These are phyloP conservation scores for Coccyzus lansbergi DNA, from an alignment of 2,797 vertebrate genomes.

Conservation along the genomic window DNA sequence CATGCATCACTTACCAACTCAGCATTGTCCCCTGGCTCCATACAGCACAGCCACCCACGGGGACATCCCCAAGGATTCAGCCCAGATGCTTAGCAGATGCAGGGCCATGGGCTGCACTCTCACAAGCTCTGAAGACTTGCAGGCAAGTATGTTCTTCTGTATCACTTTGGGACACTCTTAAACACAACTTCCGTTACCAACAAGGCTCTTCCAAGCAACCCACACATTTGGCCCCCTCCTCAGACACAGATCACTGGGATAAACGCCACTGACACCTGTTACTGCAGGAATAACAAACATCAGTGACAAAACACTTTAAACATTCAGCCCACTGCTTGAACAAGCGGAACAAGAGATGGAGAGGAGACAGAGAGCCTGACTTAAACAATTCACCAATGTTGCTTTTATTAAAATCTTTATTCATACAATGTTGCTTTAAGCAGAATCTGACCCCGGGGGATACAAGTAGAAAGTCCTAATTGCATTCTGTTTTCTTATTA, in stretches of 20 bases:
- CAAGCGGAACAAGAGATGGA: not conserved
- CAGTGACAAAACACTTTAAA: not conserved
- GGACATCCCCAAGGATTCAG: not conserved
- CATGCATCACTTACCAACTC: not conserved
- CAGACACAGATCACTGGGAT: not conserved
- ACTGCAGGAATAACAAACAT: not conserved
- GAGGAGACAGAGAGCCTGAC: not conserved
- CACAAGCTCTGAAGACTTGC: not conserved
- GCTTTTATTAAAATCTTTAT: conserved; percentile 81
- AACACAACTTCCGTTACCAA: not conserved
- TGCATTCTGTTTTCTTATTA: conserved; percentile 45
- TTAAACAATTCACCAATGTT: conserved; percentile 35
- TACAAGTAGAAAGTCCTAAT: conserved; percentile 58
- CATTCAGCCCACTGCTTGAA: not conserved
- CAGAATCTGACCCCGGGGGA: conserved; percentile 61
- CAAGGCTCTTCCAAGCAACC: not conserved
- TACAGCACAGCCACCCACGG: accelerated
- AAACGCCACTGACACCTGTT: not conserved
- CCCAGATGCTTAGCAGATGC: not conserved
- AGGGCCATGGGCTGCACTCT: not conserved
- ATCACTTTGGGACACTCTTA: not conserved
- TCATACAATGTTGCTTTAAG: conserved; percentile 69
- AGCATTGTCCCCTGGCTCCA: not conserved
- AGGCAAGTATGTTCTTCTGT: not conserved
- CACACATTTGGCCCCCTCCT: not conserved